Evolutionary conservation across 1,140 invertebrate species (phyloP), one percentile per base, ranked within the genome.

Genomic region (Ceratosolen fusciceps): DNA sequence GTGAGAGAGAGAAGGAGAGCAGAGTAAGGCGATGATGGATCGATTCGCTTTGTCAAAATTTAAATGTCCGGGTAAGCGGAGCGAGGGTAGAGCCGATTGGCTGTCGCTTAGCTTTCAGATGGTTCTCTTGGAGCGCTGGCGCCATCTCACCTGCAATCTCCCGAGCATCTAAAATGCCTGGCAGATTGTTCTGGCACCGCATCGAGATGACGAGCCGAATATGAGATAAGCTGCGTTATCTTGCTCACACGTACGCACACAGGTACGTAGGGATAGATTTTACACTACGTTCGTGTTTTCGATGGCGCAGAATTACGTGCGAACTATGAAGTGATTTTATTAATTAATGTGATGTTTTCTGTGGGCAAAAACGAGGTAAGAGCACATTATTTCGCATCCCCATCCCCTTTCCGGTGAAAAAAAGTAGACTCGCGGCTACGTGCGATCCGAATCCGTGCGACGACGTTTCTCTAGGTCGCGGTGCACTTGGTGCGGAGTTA

Each of bases 291-390:
- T 60, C 34, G 71, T 26, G 31, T 74, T 84, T 83, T 83, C 81
- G 74, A 84, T 81, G 82, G 81, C 60, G 60, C 80, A 83, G 80
- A 85, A 84, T 83, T 84, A 80, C 77, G 82, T 83, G 84, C 79
- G 68, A 72, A 76, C 79, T 14, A 70, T 83, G 80, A 84, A 84
- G 84, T 86, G 82, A 83, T 82, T n/a, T 83, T 85, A 85, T 62
- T 87, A 87, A 84, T 86, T 82, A 86, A 88, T 90, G 89, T 90
- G 85, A 90, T 90, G 89, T 88, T 90, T 90, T 88, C 85, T 86
- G 77, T 87, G 80, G 82, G 87, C 82, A 87, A 87, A 87, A 86
- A 85, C 87, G 86, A 90, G 89, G 89, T 88, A 82, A 86, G 87
- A 58, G 8, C 58, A 24, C 26, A 2, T 1, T 26, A 47, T 71